Evolutionary conservation across 2,888 invertebrate genomes (phyloP).

Genomic region (Euspilapteryx auroguttella): DNA sequence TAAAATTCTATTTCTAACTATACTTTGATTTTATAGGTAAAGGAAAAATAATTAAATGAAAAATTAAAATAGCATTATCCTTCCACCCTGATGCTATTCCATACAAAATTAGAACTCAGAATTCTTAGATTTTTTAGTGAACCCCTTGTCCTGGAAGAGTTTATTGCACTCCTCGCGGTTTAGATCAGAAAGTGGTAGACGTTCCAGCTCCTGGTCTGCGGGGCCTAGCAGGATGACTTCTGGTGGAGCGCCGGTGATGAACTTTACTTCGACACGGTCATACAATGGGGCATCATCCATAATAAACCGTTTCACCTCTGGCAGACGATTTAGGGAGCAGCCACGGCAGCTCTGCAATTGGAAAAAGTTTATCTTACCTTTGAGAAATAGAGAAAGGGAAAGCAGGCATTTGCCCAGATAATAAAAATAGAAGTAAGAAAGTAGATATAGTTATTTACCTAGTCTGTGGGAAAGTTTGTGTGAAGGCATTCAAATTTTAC

Average conservation of each 20-base stretch:
- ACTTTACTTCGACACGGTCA: constrained; percentile 63
- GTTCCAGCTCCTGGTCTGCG: constrained; percentile 63
- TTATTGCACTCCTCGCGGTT: constrained; percentile 69
- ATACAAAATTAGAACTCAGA: constrained; percentile 38
- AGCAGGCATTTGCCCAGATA: no score
- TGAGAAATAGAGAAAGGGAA: no score
- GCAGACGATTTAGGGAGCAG: constrained; percentile 66
- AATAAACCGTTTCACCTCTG: constrained; percentile 68
- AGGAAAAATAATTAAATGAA: no score
- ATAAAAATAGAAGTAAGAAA: no score
- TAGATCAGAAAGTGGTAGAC: constrained; percentile 57
- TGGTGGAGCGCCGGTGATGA: constrained; percentile 67
- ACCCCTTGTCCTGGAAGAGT: constrained; percentile 63
- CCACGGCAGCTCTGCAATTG: constrained; percentile 69
- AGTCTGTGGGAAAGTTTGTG: no score
- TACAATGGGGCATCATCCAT: constrained; percentile 69
- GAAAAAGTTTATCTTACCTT: no score
- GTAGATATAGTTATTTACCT: no score
- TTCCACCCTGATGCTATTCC: no score
- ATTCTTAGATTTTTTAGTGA: constrained; percentile 36
- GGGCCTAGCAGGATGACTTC: constrained; percentile 63
- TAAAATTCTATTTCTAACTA: no score
- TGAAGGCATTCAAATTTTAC: no score
- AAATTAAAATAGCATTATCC: no score
- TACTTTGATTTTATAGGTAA: no score